These are phyloP conservation scores for Melieria crassipennis DNA, from an alignment of 2,888 invertebrate species.

Conservation along the genomic window DNA sequence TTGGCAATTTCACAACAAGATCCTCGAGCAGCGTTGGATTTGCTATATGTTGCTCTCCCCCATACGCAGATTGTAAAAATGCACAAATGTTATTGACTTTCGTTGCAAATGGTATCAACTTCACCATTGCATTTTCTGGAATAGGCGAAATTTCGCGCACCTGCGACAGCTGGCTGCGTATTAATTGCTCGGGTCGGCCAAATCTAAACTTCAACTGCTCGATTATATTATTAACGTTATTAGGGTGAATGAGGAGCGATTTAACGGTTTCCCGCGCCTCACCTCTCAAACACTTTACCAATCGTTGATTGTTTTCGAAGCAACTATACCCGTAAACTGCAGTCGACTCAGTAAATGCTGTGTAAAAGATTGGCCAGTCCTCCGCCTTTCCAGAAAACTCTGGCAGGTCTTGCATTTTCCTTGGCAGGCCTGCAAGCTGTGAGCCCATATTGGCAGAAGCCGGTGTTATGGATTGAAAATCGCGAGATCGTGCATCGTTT, in stretches of 20 bases:
- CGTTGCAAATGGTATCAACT: slow-evolving; percentile 35
- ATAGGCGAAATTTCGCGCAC: slow-evolving; percentile 31
- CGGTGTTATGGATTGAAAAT: neutral
- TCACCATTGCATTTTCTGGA: slow-evolving; percentile 24
- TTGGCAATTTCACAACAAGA: neutral
- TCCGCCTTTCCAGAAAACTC: slow-evolving; percentile 26
- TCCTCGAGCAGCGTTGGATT: slow-evolving; percentile 6
- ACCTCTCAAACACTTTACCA: slow-evolving; percentile 17
- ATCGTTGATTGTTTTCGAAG: slow-evolving; percentile 27
- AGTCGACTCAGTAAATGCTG: slow-evolving; percentile 16
- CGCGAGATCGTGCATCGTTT: neutral
- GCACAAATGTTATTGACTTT: slow-evolving; percentile 14
- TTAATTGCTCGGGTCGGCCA: slow-evolving; percentile 27
- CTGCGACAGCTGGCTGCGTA: slow-evolving; percentile 35
- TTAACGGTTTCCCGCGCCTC: slow-evolving; percentile 17
- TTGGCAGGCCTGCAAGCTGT: slow-evolving; percentile 14
- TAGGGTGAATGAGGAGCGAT: slow-evolving; percentile 26
- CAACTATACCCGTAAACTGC: slow-evolving; percentile 16
- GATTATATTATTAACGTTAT: slow-evolving; percentile 11
- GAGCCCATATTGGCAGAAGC: slow-evolving; percentile 3
- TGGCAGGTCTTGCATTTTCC: slow-evolving; percentile 28
- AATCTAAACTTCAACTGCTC: slow-evolving; percentile 25
- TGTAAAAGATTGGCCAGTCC: slow-evolving; percentile 29
- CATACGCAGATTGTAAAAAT: slow-evolving; percentile 11
- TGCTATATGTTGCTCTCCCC: neutral